These are phyloP conservation scores for Patella caerulea DNA, from an alignment of 2,888 invertebrate genomes.

Conservation along the genomic window DNA sequence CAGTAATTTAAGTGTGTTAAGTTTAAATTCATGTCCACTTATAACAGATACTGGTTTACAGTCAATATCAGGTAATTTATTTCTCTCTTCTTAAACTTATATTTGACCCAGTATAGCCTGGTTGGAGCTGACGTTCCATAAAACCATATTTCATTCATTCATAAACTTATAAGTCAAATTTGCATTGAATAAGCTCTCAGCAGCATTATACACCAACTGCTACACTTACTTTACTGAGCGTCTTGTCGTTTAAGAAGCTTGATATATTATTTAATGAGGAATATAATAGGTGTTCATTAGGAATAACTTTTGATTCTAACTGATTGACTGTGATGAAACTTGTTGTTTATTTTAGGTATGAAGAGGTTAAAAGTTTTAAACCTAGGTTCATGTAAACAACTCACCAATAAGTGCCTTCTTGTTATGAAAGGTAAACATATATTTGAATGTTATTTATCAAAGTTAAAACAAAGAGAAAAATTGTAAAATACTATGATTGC, in stretches of 20 bases:
- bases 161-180: too few species aligned
- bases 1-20: slow-evolving; percentile 53
- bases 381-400: slow-evolving; percentile 60
- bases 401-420: slow-evolving; percentile 59
- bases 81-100: neutral
- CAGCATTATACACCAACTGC: too few species aligned
- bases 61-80: slow-evolving; percentile 53
- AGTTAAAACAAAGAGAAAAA: too few species aligned
- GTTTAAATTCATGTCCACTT: slow-evolving; percentile 62
- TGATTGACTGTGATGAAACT: neutral
- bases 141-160: too few species aligned
- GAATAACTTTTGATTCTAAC: too few species aligned
- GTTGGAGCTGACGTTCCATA: neutral
- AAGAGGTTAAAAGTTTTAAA: slow-evolving; percentile 62
- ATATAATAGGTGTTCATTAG: too few species aligned
- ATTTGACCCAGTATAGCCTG: neutral
- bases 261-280: too few species aligned
- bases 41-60: slow-evolving; percentile 67
- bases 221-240: too few species aligned
- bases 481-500: too few species aligned
- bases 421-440: slow-evolving; percentile 52
- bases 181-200: too few species aligned
- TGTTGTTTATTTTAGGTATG: slow-evolving; percentile 50
- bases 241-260: too few species aligned
- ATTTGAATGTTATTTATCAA: too few species aligned